A percentile compares a stretch with the other conserved stretches of the same genome.
phyloP scores from a whole-genome alignment of 2,888 invertebrate species.

The Holacanthella duospinosa region DNA sequence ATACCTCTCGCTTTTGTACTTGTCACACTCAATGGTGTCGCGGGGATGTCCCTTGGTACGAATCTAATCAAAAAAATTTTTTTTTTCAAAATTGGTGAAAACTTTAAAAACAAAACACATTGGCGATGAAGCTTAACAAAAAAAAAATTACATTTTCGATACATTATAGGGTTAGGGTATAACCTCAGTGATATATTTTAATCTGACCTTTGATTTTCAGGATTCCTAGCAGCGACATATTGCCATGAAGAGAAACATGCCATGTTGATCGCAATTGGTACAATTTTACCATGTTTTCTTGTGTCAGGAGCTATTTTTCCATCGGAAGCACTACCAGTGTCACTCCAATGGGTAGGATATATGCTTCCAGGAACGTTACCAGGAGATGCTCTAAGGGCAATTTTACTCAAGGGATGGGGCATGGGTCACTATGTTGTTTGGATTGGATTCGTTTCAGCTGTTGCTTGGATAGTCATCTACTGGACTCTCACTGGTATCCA shows the following conservation, averaged over 20 bases:
- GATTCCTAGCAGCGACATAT: slow-evolving; percentile 81
- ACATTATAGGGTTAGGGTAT: not conserved
- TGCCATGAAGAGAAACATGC: slow-evolving; percentile 85
- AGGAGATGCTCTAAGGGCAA: slow-evolving; percentile 22
- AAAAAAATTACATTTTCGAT: not conserved
- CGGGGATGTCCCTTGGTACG: slow-evolving; percentile 91
- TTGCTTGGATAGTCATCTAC: slow-evolving; percentile 17
- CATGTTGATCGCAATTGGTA: slow-evolving; percentile 51
- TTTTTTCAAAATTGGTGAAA: no score
- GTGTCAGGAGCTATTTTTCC: slow-evolving; percentile 65
- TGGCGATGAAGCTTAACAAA: not conserved
- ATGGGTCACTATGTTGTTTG: slow-evolving; percentile 24
- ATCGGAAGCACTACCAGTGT: slow-evolving; percentile 81
- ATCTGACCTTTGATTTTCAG: slow-evolving; percentile 40
- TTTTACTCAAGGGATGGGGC: slow-evolving; percentile 22
- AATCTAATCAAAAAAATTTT: slow-evolving; percentile 13
- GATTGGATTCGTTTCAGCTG: slow-evolving; percentile 20
- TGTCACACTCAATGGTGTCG: slow-evolving; percentile 77
- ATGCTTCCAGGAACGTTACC: slow-evolving; percentile 18
- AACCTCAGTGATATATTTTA: not conserved
- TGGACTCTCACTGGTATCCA: slow-evolving; percentile 14
- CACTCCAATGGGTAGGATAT: slow-evolving; percentile 49
- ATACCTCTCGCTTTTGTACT: slow-evolving; percentile 70
- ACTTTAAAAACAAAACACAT: not conserved
- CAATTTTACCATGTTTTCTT: slow-evolving; percentile 27